These are phyloP conservation scores for Venturia canescens DNA, from an alignment of 1,140 invertebrate genomes.

Conservation along the genomic window DNA sequence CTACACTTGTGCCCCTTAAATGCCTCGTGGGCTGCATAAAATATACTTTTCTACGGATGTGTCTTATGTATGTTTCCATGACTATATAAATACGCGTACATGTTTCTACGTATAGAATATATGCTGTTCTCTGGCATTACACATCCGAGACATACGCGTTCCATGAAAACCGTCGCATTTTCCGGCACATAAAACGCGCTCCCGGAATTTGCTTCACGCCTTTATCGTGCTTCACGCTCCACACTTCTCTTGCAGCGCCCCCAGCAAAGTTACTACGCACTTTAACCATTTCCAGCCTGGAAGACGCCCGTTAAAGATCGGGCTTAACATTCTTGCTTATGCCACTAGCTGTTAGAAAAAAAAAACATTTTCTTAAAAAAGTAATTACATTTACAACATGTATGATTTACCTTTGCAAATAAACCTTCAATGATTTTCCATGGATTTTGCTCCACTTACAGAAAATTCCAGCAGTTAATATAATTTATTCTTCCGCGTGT, in stretches of 20 bases:
- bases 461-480: too few species aligned
- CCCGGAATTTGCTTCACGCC: slow-evolving; percentile 52
- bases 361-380: too few species aligned
- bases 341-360: too few species aligned
- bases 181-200: slow-evolving; percentile 51
- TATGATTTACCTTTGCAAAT: too few species aligned
- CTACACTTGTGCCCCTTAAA: too few species aligned
- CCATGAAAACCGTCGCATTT: slow-evolving; percentile 49
- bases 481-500: too few species aligned
- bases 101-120: neutral
- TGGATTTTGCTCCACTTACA: too few species aligned
- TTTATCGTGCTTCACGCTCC: slow-evolving; percentile 49
- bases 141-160: slow-evolving; percentile 25
- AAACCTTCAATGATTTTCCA: too few species aligned
- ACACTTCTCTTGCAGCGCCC: neutral
- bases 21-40: neutral
- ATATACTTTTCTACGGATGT: neutral
- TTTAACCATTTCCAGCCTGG: slow-evolving; percentile 8
- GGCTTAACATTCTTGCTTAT: too few species aligned
- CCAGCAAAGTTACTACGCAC: slow-evolving; percentile 1
- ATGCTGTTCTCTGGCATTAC: neutral
- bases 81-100: too few species aligned
- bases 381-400: too few species aligned
- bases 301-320: too few species aligned
- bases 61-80: neutral